Evolutionary conservation across 30 jellyfish, hydroid and myxozoan species (phyloP).

Genomic region (Catostylus mosaicus): DNA sequence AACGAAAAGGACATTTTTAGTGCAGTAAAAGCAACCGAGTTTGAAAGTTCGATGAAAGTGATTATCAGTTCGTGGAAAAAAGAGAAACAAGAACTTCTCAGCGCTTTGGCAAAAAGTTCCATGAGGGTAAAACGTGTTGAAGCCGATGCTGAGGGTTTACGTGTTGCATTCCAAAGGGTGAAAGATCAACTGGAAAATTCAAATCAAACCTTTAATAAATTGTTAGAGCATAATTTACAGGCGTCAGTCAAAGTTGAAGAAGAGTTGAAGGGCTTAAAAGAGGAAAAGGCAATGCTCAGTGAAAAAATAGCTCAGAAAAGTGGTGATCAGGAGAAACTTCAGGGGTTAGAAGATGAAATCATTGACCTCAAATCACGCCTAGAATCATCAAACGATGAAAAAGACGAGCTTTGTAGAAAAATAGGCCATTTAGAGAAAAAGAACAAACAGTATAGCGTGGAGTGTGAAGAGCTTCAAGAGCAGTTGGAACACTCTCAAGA

Average conservation of each 20-base stretch:
- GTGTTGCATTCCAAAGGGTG: slow-evolving; percentile 76
- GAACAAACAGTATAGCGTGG: slow-evolving; percentile 51
- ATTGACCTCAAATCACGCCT: slow-evolving; percentile 28
- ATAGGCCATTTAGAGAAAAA: slow-evolving; percentile 78
- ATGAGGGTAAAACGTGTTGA: slow-evolving; percentile 68
- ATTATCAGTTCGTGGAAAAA: slow-evolving; percentile 74
- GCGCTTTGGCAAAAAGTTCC: slow-evolving; percentile 62
- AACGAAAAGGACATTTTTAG: slow-evolving; percentile 53
- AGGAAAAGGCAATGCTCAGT: slow-evolving; percentile 55
- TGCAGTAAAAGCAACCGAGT: slow-evolving; percentile 51
- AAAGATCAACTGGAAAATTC: slow-evolving; percentile 88
- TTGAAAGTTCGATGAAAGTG: slow-evolving; percentile 76
- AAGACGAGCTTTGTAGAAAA: slow-evolving; percentile 71
- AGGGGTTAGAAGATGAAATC: slow-evolving; percentile 44
- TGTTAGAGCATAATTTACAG: slow-evolving; percentile 70
- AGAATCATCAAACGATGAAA: slow-evolving; percentile 79
- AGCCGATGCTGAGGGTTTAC: slow-evolving; percentile 75
- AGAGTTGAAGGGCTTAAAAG: slow-evolving; percentile 45
- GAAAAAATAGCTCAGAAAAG: slow-evolving; percentile 28
- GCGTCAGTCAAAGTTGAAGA: slow-evolving; percentile 78
- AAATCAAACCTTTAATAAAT: slow-evolving; percentile 63
- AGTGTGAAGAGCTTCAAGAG: slow-evolving; percentile 95
- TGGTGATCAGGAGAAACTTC: slow-evolving; percentile 41
- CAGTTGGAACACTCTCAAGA: slow-evolving; percentile 96
- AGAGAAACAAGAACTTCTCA: slow-evolving; percentile 77